These are phyloP conservation scores for Brachypodius melanocephalos DNA, from an alignment of 2,113 vertebrate species.

Conservation along the genomic window DNA sequence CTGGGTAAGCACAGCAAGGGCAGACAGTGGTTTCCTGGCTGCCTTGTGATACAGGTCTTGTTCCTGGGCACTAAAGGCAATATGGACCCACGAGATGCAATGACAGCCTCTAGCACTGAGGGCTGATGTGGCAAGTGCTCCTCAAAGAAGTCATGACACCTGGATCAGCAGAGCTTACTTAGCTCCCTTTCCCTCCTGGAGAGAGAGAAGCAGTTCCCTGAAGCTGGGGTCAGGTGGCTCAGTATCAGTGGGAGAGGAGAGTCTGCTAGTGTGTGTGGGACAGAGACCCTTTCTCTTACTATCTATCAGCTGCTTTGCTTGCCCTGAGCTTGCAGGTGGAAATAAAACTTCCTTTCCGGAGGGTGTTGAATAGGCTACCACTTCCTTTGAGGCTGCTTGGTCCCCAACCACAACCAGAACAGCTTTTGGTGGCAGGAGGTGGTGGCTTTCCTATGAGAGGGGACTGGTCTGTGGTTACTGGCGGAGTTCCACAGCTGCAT, in stretches of 20 bases:
- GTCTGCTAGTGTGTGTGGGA: neutral
- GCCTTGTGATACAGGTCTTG: neutral
- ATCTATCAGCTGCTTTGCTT: neutral
- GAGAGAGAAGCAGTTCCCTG: neutral
- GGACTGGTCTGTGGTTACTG: neutral
- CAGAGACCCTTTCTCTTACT: neutral
- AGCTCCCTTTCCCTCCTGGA: neutral
- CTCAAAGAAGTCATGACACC: neutral
- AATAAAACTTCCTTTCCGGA: neutral
- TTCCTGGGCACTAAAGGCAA: neutral
- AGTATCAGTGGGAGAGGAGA: neutral
- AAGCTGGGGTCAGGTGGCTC: neutral
- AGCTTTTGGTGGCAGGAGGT: neutral
- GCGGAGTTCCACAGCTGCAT: fast-evolving
- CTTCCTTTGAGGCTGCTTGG: conserved; percentile 6
- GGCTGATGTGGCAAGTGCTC: neutral
- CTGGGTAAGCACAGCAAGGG: neutral
- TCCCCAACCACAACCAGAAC: neutral
- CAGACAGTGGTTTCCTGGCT: neutral
- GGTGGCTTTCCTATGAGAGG: neutral
- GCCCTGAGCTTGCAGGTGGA: neutral
- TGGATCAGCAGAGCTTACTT: neutral
- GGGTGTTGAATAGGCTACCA: neutral
- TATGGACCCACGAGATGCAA: neutral
- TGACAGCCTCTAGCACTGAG: neutral